These are phyloP conservation scores for Cephalopholis sonnerati DNA, from an alignment of 2,113 vertebrate genomes.

Conservation along the genomic window DNA sequence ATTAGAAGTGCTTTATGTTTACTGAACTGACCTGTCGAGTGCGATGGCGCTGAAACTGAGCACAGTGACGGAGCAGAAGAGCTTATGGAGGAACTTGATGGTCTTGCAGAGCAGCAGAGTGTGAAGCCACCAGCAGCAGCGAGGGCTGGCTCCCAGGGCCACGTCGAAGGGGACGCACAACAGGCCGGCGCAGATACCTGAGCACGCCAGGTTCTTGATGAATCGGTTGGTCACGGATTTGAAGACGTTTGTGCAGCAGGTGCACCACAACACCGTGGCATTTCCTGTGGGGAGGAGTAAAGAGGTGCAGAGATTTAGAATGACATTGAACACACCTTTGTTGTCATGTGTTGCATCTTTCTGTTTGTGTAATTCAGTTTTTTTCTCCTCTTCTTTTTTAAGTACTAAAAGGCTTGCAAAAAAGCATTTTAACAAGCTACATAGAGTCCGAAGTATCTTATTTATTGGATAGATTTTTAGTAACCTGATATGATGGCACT, in stretches of 20 bases:
- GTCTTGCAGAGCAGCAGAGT: slow-evolving; percentile 92
- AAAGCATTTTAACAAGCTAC: background rate
- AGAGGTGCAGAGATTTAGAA: background rate
- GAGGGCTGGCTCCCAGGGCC: slow-evolving; percentile 91
- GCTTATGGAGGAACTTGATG: slow-evolving; percentile 95
- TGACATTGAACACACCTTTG: background rate
- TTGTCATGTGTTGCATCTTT: background rate
- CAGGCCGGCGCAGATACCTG: slow-evolving; percentile 94
- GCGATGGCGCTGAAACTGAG: slow-evolving; percentile 93
- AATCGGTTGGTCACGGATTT: slow-evolving; percentile 96
- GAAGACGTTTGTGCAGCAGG: slow-evolving; percentile 93
- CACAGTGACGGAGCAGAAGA: slow-evolving; percentile 96
- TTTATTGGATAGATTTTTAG: background rate
- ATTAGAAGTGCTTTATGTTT: background rate
- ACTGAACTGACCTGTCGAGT: slow-evolving; percentile 81
- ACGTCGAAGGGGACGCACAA: slow-evolving; percentile 98
- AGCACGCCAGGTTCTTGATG: slow-evolving; percentile 96
- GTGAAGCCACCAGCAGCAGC: slow-evolving; percentile 97
- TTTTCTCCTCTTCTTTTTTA: background rate
- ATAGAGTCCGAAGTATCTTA: background rate
- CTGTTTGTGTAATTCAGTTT: background rate
- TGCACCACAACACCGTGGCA: slow-evolving; percentile 94
- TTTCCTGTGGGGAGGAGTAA: slow-evolving; percentile 87
- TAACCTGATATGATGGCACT: background rate
- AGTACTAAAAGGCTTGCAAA: background rate